phyloP scores from a whole-genome alignment of 2,113 vertebrate genomes.

The Prinia subflava region DNA sequence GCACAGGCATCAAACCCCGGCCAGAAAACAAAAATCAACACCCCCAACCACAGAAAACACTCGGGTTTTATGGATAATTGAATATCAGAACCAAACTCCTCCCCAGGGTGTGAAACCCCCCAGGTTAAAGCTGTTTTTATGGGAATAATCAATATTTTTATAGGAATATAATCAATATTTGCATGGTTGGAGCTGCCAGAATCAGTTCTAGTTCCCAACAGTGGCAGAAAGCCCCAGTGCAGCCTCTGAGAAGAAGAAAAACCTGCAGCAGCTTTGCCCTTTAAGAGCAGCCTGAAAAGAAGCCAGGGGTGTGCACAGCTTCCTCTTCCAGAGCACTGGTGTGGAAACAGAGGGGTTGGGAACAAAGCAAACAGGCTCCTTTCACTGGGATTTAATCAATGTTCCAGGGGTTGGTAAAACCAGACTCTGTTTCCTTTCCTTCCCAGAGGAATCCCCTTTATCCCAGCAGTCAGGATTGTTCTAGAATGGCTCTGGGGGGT shows the following conservation, averaged over 20 bases:
- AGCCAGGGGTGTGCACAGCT: background rate
- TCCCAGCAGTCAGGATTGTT: background rate
- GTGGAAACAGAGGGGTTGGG: background rate
- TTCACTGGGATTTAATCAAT: background rate
- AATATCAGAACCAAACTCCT: background rate
- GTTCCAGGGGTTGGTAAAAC: background rate
- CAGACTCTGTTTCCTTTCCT: background rate
- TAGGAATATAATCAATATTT: background rate
- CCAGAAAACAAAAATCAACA: fast-evolving
- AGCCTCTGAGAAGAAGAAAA: background rate
- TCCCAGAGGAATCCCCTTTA: background rate
- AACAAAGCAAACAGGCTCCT: background rate
- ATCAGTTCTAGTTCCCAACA: fast-evolving
- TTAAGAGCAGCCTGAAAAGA: background rate
- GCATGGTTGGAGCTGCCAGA: background rate
- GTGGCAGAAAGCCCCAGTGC: fast-evolving
- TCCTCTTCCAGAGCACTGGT: background rate
- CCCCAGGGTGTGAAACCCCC: no score
- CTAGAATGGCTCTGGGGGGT: no score
- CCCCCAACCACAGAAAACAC: background rate
- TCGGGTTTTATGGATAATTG: fast-evolving
- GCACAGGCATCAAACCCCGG: no score
- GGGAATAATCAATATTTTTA: no score
- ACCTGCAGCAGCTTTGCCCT: background rate
- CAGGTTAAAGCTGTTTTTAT: background rate